These are phyloP conservation scores for Lepus townsendii DNA, from an alignment of 2,797 vertebrate genomes.

Conservation along the genomic window DNA sequence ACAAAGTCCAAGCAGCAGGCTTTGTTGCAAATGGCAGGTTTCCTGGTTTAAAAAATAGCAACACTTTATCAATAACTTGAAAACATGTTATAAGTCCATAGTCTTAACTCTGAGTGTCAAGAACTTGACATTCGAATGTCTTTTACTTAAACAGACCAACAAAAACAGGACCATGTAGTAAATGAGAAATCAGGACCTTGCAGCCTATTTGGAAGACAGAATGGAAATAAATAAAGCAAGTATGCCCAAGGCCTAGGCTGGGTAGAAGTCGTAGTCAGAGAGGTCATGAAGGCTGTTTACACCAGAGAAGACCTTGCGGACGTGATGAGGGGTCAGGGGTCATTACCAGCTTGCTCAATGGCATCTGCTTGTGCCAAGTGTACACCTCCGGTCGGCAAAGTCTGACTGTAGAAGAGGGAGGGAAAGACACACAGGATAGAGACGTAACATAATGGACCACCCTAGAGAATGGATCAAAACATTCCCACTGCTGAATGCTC, in stretches of 20 bases:
- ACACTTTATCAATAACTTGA: not conserved
- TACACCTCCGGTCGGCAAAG: not conserved
- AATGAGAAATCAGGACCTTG: constrained; percentile 38
- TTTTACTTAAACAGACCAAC: constrained; percentile 16
- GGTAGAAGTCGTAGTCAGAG: not conserved
- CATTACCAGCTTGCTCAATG: not conserved
- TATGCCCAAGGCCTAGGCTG: not conserved
- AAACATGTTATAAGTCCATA: not conserved
- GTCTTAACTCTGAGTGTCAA: not conserved
- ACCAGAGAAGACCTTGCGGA: not conserved
- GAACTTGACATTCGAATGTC: constrained; percentile 9
- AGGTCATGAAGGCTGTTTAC: too few species aligned
- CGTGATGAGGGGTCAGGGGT: not conserved
- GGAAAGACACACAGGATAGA: not conserved
- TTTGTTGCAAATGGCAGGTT: not conserved
- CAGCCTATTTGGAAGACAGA: not conserved
- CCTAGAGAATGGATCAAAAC: not conserved
- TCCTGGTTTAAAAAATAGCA: constrained; percentile 8
- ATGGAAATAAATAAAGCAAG: constrained; percentile 10
- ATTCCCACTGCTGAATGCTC: not conserved
- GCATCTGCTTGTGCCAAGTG: not conserved
- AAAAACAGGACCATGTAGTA: constrained; percentile 4
- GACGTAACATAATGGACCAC: too few species aligned
- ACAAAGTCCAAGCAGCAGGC: not conserved
- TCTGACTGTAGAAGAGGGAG: not conserved